Evolutionary conservation across 2,888 invertebrate genomes (phyloP), one percentile per base, ranked within the genome.

Genomic region (Caradrina clavipalpis): DNA sequence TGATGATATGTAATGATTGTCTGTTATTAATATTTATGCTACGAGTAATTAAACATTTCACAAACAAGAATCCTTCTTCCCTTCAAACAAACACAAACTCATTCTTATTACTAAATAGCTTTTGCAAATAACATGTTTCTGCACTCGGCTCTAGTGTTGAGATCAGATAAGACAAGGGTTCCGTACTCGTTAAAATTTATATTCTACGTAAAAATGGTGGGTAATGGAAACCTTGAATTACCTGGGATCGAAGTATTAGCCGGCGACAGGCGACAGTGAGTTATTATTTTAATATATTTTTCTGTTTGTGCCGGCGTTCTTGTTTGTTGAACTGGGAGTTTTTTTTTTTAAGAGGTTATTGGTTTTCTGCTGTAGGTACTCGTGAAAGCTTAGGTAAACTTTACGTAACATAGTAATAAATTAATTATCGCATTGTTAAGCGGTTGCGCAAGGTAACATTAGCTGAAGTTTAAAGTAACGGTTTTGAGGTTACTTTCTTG

Each of bases 101-200:
- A 73, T 45, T 4, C 21, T 57, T 53, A 13, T 53, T 10, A 53
- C 1, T 19, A 39, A 63, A 62, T 58, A 61, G 55, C 0, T 39
- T 70, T 54, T 22, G n/a, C 50, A 62, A 73, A 70, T 26, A 69
- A 82, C 74, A 82, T 45, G 74, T 69, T 63, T 78, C 74, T 69
- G 70, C 68, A 79, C 71, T 74, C 69, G 82, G 74, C 82, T 78
- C 84, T 73, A 82, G 77, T 70, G 74, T 69, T 82, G 82, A 88
- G 83, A 83, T 82, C 81, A 69, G 60, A 74, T 17, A 45, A 89
- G 90, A 92, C 90, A 90, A 90, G 90, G 90, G 60, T 88, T 81
- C 78, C 69, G 75, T 79, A 71, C 71, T 68, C 84, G 85, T 85
- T 83, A 84, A 89, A 91, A 92, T 91, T 91, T 92, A 92, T 92